Evolutionary conservation across 2,113 vertebrate genomes (phyloP).

Genomic region (Sinocyclocheilus anophthalmus): DNA sequence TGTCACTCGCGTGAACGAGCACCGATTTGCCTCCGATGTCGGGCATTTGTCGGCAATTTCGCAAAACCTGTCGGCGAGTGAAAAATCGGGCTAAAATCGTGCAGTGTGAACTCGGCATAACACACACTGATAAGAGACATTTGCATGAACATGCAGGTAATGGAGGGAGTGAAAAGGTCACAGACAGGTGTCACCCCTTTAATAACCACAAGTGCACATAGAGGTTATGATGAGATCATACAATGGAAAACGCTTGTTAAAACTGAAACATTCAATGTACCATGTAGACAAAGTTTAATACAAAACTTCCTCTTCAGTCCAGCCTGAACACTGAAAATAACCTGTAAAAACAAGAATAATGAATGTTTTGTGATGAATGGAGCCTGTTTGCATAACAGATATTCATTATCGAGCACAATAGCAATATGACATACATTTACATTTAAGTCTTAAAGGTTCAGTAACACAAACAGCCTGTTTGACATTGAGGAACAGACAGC

Average conservation of each 20-base stretch:
- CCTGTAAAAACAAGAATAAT: not conserved
- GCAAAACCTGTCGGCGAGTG: too few relatives aligned
- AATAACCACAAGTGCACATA: not conserved
- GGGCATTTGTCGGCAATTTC: too few relatives aligned
- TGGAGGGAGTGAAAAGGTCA: not conserved
- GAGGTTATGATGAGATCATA: not conserved
- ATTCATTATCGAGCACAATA: not conserved
- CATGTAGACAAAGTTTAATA: not conserved
- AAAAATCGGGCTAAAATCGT: too few relatives aligned
- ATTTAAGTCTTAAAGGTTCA: too few relatives aligned
- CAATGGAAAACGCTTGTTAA: not conserved
- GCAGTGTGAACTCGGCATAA: too few relatives aligned
- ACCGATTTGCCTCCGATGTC: too few relatives aligned
- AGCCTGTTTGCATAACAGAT: too few relatives aligned
- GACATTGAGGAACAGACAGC: too few relatives aligned
- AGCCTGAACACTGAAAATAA: not conserved
- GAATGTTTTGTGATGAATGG: not conserved
- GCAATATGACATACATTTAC: not conserved
- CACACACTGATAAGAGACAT: not conserved
- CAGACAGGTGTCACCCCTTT: not conserved
- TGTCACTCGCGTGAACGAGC: too few relatives aligned
- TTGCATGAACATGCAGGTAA: not conserved
- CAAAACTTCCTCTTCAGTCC: not conserved
- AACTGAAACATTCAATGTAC: not conserved
- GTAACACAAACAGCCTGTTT: too few relatives aligned